These are phyloP conservation scores for Crocallis elinguaria DNA, from an alignment of 2,888 invertebrate genomes.

Conservation along the genomic window DNA sequence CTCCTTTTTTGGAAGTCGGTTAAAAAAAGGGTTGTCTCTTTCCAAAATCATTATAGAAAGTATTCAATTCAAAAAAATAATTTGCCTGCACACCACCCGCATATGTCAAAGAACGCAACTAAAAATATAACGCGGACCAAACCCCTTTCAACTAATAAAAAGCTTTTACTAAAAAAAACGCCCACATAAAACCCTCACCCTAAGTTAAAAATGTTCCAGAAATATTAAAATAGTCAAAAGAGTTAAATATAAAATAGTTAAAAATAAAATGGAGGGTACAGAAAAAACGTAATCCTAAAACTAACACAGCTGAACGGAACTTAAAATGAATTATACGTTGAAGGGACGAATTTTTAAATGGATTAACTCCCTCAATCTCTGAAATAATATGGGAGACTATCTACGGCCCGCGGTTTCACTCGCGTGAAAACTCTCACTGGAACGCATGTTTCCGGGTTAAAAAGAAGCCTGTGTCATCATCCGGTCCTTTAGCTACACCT, in stretches of 20 bases:
- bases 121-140: constrained; percentile 53
- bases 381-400: too few relatives aligned
- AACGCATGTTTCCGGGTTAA: too few relatives aligned
- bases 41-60: constrained; percentile 14
- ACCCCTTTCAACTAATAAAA: constrained; percentile 54
- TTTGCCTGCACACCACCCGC: constrained; percentile 66
- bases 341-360: constrained; percentile 12
- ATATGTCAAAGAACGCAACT: constrained; percentile 55
- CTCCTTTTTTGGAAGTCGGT: too few relatives aligned
- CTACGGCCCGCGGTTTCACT: too few relatives aligned
- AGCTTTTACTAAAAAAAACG: constrained; percentile 52
- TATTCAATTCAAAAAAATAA: constrained; percentile 62
- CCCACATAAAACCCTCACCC: constrained; percentile 72
- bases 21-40: too few relatives aligned
- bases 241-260: constrained; percentile 83
- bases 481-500: too few relatives aligned
- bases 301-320: constrained; percentile 79
- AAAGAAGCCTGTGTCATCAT: too few relatives aligned
- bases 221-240: constrained; percentile 84
- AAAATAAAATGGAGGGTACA: constrained; percentile 80
- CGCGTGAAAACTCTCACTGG: too few relatives aligned
- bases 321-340: constrained; percentile 54
- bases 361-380: neutral
- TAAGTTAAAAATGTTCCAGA: constrained; percentile 73
- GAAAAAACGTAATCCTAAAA: constrained; percentile 72